Evolutionary conservation across 2,113 vertebrate genomes (phyloP).

Genomic region (Clarias macrocephalus): DNA sequence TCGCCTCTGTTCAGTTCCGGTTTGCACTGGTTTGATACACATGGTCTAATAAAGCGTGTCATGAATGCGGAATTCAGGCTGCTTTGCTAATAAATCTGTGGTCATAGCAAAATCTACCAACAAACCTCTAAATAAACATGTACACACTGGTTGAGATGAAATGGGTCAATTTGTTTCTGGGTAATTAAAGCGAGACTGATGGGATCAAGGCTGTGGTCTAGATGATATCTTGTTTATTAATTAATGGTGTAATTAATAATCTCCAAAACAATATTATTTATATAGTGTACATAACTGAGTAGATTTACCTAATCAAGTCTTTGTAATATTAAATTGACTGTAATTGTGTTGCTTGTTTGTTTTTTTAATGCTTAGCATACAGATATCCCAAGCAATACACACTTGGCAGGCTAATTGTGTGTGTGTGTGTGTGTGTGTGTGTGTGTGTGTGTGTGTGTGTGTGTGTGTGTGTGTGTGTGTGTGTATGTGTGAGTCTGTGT

Average conservation of each 20-base stretch:
- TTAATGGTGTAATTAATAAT: neutral
- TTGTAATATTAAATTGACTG: neutral
- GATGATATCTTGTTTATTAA: neutral
- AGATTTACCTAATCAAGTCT: neutral
- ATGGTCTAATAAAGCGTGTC: slow-evolving; percentile 1
- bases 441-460: too few relatives aligned
- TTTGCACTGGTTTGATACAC: slow-evolving; percentile 1
- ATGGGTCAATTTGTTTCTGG: neutral
- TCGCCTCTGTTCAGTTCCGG: neutral
- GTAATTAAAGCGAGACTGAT: neutral
- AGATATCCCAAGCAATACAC: too few relatives aligned
- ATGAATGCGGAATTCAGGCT: slow-evolving; percentile 27
- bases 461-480: neutral
- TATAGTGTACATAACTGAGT: neutral
- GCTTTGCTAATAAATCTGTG: slow-evolving; percentile 17
- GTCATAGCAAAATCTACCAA: neutral
- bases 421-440: neutral
- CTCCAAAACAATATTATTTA: neutral
- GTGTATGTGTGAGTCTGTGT: neutral
- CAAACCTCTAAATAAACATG: neutral
- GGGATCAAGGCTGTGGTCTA: neutral
- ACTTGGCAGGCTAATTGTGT: neutral
- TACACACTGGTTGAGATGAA: neutral
- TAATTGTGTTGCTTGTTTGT: neutral
- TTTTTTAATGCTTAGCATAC: neutral